Evolutionary conservation across 2,888 invertebrate genomes (phyloP), one percentile per base, ranked within the genome.

Genomic region (Tenthredo distinguenda): DNA sequence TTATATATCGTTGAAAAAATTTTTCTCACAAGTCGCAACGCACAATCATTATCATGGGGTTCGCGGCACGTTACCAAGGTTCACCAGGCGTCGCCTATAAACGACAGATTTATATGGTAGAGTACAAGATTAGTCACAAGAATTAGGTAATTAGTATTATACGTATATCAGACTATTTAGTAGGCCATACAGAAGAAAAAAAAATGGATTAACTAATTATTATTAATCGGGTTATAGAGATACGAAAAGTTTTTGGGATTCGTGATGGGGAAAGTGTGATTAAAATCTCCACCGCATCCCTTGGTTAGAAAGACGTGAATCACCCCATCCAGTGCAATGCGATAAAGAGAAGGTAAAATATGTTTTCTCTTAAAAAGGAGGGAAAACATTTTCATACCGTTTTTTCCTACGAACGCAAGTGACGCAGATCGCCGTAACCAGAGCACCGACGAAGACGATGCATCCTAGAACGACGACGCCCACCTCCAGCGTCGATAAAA

Each of bases 381-480:
- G 55, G 71, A 86, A 10, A 31, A 43, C 65, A 68, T 86, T 58
- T 82, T 62, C 89, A 91, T 92, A 96, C 96, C 96, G 95, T 92
- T 95, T 94, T 86, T 94, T 96, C 87, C 94, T 95, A 84, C 96
- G 95, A 86, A 97, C 95, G 91, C 97, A 97, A 83, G 97, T 94
- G 87, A 97, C 96, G 91, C 97, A 97, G 12, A 97, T 94, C 18
- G 98, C 97, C 0, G 97, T 96, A 10, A 97, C 95, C 84, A 97
- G 95, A 0, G 98, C 97, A 0, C 97, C 98, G 71, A 97, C 93
- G 91, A 98, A 97, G 84, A 98, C 96, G 81, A 98, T 95, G 87
- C 97, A 96, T 3, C 97, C 97, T 7, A 98, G 94, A 0, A 97
- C 96, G 18, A 98, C 96, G 0, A 97, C 96, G 40, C 97, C 96